Percentiles rank a stretch among this genome's conserved stretches.
Evolutionary conservation across 2,888 invertebrate genomes (phyloP).

Genomic region (Drosophila suboccidentalis): DNA sequence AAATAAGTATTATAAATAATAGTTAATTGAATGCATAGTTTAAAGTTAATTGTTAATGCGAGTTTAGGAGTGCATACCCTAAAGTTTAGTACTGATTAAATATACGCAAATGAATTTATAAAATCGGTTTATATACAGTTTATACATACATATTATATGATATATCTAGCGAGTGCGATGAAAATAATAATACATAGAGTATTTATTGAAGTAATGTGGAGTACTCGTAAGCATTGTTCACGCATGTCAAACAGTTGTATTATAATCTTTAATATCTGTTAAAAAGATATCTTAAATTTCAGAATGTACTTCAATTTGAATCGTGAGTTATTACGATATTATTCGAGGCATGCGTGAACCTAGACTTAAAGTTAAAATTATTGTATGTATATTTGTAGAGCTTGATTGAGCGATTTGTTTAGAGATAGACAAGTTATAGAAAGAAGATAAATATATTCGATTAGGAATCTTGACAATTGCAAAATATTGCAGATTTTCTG

Average conservation of each 20-base stretch:
- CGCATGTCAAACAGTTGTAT: slow-evolving; percentile 1
- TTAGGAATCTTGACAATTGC: slow-evolving; percentile 4
- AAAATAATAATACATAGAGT: slow-evolving; percentile 15
- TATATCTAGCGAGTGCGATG: slow-evolving; percentile 15
- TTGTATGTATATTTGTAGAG: slow-evolving; percentile 23
- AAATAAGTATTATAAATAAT: slow-evolving; percentile 24
- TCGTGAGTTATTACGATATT: neutral
- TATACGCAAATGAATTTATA: slow-evolving; percentile 77
- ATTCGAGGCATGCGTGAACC: neutral
- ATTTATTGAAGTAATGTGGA: slow-evolving; percentile 4
- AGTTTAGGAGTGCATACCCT: slow-evolving; percentile 54
- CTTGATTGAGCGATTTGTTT: slow-evolving; percentile 9
- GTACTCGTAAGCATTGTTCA: slow-evolving; percentile 5
- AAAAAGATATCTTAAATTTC: slow-evolving; percentile 4
- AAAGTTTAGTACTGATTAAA: slow-evolving; percentile 74
- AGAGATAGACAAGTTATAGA: slow-evolving; percentile 5
- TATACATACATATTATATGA: slow-evolving; percentile 27
- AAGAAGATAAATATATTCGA: neutral
- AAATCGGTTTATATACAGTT: slow-evolving; percentile 73
- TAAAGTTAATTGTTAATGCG: slow-evolving; percentile 64
- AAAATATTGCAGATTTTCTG: slow-evolving; percentile 18
- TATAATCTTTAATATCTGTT: slow-evolving; percentile 7
- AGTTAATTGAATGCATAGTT: slow-evolving; percentile 25
- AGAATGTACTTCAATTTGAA: neutral
- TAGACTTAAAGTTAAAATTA: slow-evolving; percentile 17